Evolutionary conservation across 2,888 invertebrate genomes (phyloP).

Genomic region (Ethmia dodecea): DNA sequence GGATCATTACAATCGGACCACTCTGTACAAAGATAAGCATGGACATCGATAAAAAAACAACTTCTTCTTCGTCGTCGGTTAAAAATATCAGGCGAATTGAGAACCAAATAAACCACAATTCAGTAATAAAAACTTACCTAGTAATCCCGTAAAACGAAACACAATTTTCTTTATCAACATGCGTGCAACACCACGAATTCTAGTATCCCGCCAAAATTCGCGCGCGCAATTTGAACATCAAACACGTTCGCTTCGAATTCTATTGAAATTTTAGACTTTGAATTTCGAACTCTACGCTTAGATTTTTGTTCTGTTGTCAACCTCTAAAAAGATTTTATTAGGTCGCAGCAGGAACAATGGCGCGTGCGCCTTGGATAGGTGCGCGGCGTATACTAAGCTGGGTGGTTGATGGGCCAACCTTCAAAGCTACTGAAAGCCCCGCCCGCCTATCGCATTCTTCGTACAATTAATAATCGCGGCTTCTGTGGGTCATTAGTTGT

Average conservation of each 20-base stretch:
- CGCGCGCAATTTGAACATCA: slow-evolving; percentile 39
- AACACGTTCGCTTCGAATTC: slow-evolving; percentile 30
- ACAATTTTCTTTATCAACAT: too few relatives aligned
- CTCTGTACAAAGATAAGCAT: too few relatives aligned
- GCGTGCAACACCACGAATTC: slow-evolving; percentile 39
- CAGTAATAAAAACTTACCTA: too few relatives aligned
- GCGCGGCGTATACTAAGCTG: slow-evolving; percentile 51
- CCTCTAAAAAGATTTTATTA: slow-evolving; percentile 57
- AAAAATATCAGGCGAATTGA: too few relatives aligned
- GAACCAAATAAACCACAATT: too few relatives aligned
- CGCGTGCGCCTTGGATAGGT: slow-evolving; percentile 57
- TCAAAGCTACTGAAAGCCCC: slow-evolving; percentile 65
- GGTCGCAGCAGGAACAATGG: slow-evolving; percentile 47
- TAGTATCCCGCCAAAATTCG: slow-evolving; percentile 32
- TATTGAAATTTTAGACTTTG: slow-evolving; percentile 27
- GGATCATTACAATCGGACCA: too few relatives aligned
- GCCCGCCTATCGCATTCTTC: slow-evolving; percentile 44
- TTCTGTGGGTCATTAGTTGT: too few relatives aligned
- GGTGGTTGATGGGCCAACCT: slow-evolving; percentile 43
- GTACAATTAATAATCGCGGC: too few relatives aligned
- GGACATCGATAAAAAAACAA: too few relatives aligned
- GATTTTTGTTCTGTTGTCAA: slow-evolving; percentile 39
- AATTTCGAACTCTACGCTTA: slow-evolving; percentile 36
- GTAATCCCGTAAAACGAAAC: too few relatives aligned
- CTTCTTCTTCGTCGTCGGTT: too few relatives aligned